phyloP scores from a whole-genome alignment of 1,140 invertebrate genomes.

The Drosophila serrata region DNA sequence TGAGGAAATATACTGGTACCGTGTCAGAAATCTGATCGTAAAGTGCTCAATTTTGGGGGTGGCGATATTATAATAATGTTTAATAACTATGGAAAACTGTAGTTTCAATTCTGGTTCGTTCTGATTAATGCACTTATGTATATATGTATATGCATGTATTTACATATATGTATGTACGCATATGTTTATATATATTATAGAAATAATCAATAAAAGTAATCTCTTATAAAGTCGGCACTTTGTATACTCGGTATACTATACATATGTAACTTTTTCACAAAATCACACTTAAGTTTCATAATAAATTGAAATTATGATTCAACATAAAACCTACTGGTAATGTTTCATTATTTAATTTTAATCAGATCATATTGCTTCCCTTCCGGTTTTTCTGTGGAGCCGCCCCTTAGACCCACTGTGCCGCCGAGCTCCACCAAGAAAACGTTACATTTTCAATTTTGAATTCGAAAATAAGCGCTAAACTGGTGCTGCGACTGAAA shows the following conservation, averaged over 20 bases:
- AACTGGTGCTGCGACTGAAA: slow-evolving; percentile 27
- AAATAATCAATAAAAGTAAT: slow-evolving; percentile 1
- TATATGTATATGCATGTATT: neutral
- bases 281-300: slow-evolving; percentile 13
- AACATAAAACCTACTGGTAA: too few relatives aligned
- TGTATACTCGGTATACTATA: neutral
- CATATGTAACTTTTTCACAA: neutral
- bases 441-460: slow-evolving; percentile 72
- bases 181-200: neutral
- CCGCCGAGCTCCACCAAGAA: slow-evolving; percentile 5
- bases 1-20: slow-evolving; percentile 35
- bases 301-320: neutral
- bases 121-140: slow-evolving; percentile 7
- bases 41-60: slow-evolving; percentile 7
- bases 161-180: neutral
- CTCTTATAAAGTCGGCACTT: neutral
- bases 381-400: too few relatives aligned
- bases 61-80: neutral
- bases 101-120: neutral
- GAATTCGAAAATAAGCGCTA: slow-evolving; percentile 65
- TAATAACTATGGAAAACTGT: neutral
- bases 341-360: too few relatives aligned
- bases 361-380: too few relatives aligned
- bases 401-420: slow-evolving; percentile 8
- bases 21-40: slow-evolving; percentile 20